Evolutionary conservation across 2,888 invertebrate genomes (phyloP).

Genomic region (Sicus ferrugineus): DNA sequence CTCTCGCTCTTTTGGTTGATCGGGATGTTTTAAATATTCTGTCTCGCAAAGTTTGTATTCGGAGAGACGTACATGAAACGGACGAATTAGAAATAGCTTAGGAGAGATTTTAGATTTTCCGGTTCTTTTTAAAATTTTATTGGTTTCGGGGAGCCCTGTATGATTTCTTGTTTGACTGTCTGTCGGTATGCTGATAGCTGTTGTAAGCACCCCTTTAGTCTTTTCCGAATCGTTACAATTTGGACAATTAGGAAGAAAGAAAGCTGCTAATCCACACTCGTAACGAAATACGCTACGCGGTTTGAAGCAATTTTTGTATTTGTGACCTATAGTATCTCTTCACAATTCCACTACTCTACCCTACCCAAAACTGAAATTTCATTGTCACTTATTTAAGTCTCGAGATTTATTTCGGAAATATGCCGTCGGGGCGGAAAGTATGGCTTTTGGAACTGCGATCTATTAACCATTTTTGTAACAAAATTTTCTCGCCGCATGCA

Average conservation of each 20-base stretch:
- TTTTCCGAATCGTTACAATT: constrained; percentile 12
- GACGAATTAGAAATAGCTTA: constrained; percentile 14
- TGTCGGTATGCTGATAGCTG: constrained; percentile 9
- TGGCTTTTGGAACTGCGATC: constrained; percentile 9
- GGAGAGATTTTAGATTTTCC: neutral
- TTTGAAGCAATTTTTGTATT: constrained; percentile 25
- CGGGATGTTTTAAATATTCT: constrained; percentile 3
- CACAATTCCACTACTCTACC: constrained; percentile 32
- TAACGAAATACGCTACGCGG: constrained; percentile 22
- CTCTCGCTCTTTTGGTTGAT: neutral
- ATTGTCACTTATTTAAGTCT: neutral
- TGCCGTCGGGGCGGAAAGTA: constrained; percentile 15
- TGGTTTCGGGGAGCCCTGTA: neutral
- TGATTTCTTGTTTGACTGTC: neutral
- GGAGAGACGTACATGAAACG: neutral
- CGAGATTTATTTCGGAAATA: neutral
- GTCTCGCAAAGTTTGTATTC: constrained; percentile 9
- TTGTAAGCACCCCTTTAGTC: constrained; percentile 11
- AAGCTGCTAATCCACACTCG: constrained; percentile 33
- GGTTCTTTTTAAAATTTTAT: constrained; percentile 13
- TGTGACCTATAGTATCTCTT: constrained; percentile 22
- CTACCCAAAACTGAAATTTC: constrained; percentile 1
- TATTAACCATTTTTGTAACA: neutral
- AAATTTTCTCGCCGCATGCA: neutral
- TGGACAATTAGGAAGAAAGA: constrained; percentile 20